phyloP scores from a whole-genome alignment of 2,888 invertebrate genomes.

The Heliconius cydno region DNA sequence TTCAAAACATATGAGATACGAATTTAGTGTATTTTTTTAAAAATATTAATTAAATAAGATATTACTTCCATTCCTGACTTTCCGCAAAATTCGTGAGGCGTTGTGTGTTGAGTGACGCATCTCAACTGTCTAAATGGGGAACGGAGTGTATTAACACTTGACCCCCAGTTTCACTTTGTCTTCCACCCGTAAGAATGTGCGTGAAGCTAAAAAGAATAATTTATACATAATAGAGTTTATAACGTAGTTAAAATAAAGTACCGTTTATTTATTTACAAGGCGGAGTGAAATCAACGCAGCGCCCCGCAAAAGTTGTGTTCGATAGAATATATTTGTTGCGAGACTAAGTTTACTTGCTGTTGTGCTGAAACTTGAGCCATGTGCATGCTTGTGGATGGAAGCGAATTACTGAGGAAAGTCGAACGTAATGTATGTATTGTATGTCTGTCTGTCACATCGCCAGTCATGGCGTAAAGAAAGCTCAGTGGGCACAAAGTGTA shows the following conservation, averaged over 20 bases:
- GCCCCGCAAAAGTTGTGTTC: constrained; percentile 11
- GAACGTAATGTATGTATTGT: too few relatives aligned
- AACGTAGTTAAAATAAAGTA: background rate
- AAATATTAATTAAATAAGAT: too few relatives aligned
- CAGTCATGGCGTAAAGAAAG: too few relatives aligned
- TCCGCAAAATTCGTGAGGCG: too few relatives aligned
- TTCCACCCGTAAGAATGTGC: background rate
- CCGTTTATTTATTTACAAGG: constrained; percentile 1
- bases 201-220: background rate
- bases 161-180: background rate
- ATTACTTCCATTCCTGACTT: too few relatives aligned
- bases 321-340: constrained; percentile 11
- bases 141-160: background rate
- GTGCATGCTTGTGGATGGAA: background rate
- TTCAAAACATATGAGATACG: too few relatives aligned
- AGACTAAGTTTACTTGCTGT: constrained; percentile 6
- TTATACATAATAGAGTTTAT: background rate
- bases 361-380: background rate
- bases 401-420: background rate
- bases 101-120: too few relatives aligned
- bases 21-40: too few relatives aligned
- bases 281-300: constrained; percentile 4
- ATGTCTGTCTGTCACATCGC: too few relatives aligned
- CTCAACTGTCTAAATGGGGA: background rate
- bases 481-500: too few relatives aligned